Conservation (phyloP, 1,140 invertebrate genomes). For the Magallana angulata region DNA sequence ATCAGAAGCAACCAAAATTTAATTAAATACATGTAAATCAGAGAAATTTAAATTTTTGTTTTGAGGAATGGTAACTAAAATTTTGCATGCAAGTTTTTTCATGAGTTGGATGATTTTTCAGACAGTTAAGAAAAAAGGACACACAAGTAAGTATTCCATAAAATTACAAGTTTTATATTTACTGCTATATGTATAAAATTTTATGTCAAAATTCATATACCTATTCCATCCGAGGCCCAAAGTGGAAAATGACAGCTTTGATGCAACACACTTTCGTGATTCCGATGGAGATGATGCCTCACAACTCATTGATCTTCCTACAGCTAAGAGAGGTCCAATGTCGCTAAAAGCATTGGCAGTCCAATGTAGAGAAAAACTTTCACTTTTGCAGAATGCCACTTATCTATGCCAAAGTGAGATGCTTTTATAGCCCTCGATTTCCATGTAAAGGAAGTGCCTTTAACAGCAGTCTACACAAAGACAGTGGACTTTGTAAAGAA, state of each 20-base stretch:
- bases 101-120: background rate
- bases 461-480: background rate
- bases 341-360: background rate
- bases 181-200: background rate
- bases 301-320: background rate
- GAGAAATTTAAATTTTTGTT: background rate
- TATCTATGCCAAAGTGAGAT: background rate
- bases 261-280: no score
- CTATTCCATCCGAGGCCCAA: no score
- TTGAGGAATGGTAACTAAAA: background rate
- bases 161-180: background rate
- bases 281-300: no score
- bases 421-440: no score
- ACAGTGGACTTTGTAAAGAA: background rate
- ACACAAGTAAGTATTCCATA: background rate
- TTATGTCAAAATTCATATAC: background rate
- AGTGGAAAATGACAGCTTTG: no score
- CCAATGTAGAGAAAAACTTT: conserved; percentile 8
- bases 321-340: background rate
- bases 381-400: conserved; percentile 33
- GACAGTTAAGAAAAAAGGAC: background rate
- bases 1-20: background rate
- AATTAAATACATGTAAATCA: background rate
- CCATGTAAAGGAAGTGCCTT: background rate
- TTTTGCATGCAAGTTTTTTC: background rate